Base-by-base conservation (phyloP, 2,797 vertebrate genomes). In the Ara ararauna region DNA sequence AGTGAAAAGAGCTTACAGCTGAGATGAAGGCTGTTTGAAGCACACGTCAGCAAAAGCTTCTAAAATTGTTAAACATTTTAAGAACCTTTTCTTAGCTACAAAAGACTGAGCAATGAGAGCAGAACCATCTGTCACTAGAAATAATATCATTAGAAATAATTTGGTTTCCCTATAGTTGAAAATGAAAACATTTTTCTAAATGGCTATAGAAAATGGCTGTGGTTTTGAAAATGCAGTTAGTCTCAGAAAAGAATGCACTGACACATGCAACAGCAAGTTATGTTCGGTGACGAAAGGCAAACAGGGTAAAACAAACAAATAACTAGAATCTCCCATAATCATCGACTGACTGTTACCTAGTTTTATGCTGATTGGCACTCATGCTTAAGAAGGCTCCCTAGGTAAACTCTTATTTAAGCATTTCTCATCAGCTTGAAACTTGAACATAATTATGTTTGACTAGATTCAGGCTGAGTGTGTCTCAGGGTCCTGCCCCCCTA, bases 401-500 rank as follows among this genome's bases (percentile, higher is more conserved):
- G 48, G 36, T 58, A 87, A 80, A 17, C 38, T 89, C 32, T 40
- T 76, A 34, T 50, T 89, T 78, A 79, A 76, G 60, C 19, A 74
- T 88, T 93, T 85, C 78, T 82, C 23, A 71, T 87, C 42, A 87
- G 42, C 62, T 71, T 78, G 84, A 74, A 95, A 64, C 48, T 18
- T 79, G 48, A 87, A 80, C 9, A 14, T 75, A 89, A 93, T 83
- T 58, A 78, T 50, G 17, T 92, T 91, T 95, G 75, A 92, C 78
- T 83, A 54, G 38, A 80, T 71, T 61, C 45, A 62, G 75, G 34
- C 45, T 83, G 65, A 70, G 29, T 18, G 9, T 73, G 29, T 83
- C 72, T 80, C 72, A 50, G 26, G 78, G 68, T 94, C 72, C 68
- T 89, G 56, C 21, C 17, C 60, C 38, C 5, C 0, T 4, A 21